Base-by-base conservation (phyloP, 1,140 invertebrate species). In the Neodiprion lecontei region DNA sequence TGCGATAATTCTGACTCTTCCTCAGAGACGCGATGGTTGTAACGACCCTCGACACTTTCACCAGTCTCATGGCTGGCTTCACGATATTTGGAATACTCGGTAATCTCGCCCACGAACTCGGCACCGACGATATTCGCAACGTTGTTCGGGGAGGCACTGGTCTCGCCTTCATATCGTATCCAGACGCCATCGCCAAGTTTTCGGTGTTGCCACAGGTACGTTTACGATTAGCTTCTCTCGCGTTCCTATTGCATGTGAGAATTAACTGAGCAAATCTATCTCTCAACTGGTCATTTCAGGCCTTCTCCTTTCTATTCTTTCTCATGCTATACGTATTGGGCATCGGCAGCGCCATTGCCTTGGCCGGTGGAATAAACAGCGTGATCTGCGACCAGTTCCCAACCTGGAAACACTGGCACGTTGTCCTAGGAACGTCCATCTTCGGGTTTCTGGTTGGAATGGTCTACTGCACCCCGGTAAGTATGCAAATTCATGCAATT, bases 301-400 rank as follows among this genome's bases (percentile, higher is more conserved):
- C 96, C 2, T 98, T 97, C 88, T 91, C 96, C 0, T 92, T 96
- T 0, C 85, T 97, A 1, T 98, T 98, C 88, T 98, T 98, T 90
- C 86, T 97, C 11, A 96, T 96, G 95, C 88, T 96, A 72, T 94
- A 93, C 74, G 92, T 95, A 0, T 85, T 97, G 67, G 96, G 95
- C 14, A 90, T 95, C 14, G 96, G 95, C 12, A 95, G 94, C 75
- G 92, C 93, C 23, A 92, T 94, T 21, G 93, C 93, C 0, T 83
- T 95, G 12, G 89, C 92, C 53, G 92, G 92, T 76, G 91, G 91
- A 1, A 87, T 95, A 17, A 92, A 94, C 77, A 94, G 94, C 0
- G 91, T 94, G 8, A 88, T 96, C 53, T 89, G 91, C 77, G 95
- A 96, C 83, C 89, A 93, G 71, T 96, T 95, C 82, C 93, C 93